Percentiles rank a stretch among this genome's conserved stretches.
phyloP scores from a whole-genome alignment of 1,140 invertebrate genomes.

The Maniola jurtina region DNA sequence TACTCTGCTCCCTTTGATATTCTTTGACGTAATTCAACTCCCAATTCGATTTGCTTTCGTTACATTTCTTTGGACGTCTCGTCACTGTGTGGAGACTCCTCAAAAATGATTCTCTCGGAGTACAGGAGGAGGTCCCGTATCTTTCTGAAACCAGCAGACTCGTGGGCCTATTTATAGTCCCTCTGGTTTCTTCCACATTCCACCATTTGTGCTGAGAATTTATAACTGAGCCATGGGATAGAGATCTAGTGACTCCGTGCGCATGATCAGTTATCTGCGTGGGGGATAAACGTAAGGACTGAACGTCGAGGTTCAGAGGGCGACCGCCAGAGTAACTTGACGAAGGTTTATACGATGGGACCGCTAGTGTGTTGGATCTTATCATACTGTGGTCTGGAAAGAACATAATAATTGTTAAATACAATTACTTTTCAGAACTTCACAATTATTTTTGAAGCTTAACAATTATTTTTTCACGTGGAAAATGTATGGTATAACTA shows the following conservation, averaged over 20 bases:
- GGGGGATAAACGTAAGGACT: constrained; percentile 63
- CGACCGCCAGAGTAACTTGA: constrained; percentile 59
- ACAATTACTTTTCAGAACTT: background rate
- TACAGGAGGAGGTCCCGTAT: constrained; percentile 52
- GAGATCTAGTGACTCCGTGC: constrained; percentile 70
- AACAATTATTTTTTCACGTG: too few species aligned
- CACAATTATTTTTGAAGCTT: constrained; percentile 12
- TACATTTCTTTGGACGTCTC: constrained; percentile 62
- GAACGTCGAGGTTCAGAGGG: constrained; percentile 61
- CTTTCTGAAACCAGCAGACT: constrained; percentile 72
- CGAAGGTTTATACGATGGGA: constrained; percentile 70
- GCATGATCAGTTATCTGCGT: constrained; percentile 64
- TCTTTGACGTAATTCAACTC: constrained; percentile 73
- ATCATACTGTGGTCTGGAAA: constrained; percentile 74
- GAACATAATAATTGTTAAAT: background rate
- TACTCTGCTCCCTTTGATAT: constrained; percentile 69
- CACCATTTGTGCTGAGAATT: constrained; percentile 69
- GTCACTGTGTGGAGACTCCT: constrained; percentile 72
- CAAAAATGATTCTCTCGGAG: constrained; percentile 65
- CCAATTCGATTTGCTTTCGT: constrained; percentile 73
- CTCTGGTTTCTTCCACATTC: constrained; percentile 60
- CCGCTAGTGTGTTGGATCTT: constrained; percentile 81
- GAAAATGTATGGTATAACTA: background rate
- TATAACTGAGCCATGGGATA: constrained; percentile 74
- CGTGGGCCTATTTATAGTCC: constrained; percentile 64